A percentile compares a stretch with the other conserved stretches of the same genome.
These are phyloP conservation scores for Acromyrmex heyeri DNA, from an alignment of 1,140 invertebrate species.

Conservation along the genomic window DNA sequence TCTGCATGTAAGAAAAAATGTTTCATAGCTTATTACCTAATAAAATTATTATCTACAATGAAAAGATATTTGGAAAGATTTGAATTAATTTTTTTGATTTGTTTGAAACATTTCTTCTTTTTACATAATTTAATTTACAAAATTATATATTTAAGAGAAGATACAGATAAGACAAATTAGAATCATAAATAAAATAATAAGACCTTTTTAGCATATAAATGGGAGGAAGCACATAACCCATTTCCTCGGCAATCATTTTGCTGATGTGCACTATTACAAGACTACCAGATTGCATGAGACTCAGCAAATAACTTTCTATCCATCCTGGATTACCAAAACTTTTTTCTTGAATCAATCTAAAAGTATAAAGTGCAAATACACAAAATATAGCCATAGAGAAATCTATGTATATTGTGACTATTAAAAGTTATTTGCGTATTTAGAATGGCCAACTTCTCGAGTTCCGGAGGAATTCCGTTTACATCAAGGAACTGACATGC, in stretches of 20 bases:
- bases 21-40: too few relatives aligned
- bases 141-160: background rate
- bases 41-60: too few relatives aligned
- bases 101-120: conserved; percentile 1
- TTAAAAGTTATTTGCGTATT: background rate
- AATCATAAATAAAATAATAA: conserved; percentile 21
- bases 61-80: too few relatives aligned
- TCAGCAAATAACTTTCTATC: conserved; percentile 89
- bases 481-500: conserved; percentile 89
- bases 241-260: conserved; percentile 75
- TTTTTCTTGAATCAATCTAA: conserved; percentile 87
- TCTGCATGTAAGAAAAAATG: too few relatives aligned
- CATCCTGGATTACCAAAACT: conserved; percentile 89
- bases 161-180: background rate
- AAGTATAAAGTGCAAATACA: background rate
- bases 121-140: background rate
- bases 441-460: conserved; percentile 87
- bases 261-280: conserved; percentile 84
- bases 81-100: background rate
- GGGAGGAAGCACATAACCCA: conserved; percentile 84
- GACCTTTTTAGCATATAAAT: conserved; percentile 84
- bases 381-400: background rate
- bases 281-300: conserved; percentile 87
- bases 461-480: conserved; percentile 87
- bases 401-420: background rate